Evolutionary conservation across 1,140 invertebrate genomes (phyloP).

Genomic region (Pseudomyrmex cubaensis): DNA sequence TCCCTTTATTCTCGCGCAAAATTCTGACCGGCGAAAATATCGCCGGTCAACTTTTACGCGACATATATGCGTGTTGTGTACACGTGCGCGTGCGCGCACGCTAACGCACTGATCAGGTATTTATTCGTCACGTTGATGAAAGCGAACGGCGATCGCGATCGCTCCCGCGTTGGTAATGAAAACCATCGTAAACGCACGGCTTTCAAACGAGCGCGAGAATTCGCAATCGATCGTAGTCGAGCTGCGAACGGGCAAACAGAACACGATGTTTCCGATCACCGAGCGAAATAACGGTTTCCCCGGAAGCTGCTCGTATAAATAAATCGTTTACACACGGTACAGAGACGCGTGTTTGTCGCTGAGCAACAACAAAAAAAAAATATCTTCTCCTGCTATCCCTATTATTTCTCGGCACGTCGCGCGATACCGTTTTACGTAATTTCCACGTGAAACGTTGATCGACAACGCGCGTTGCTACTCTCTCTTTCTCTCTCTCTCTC

Average conservation of each 20-base stretch:
- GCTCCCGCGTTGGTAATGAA: constrained; percentile 25
- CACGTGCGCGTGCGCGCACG: not conserved
- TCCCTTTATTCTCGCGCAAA: constrained; percentile 46
- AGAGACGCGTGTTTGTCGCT: constrained; percentile 24
- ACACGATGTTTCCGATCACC: constrained; percentile 41
- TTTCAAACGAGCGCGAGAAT: not conserved
- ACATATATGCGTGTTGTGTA: too few species aligned
- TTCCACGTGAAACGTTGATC: constrained; percentile 22
- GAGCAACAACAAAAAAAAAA: constrained; percentile 5
- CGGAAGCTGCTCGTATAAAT: constrained; percentile 52
- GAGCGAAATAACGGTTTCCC: constrained; percentile 46
- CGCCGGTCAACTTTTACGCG: constrained; percentile 13
- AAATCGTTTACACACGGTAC: constrained; percentile 58
- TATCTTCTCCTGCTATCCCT: not conserved
- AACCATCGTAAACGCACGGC: constrained; percentile 41
- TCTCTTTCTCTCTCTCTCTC: not conserved
- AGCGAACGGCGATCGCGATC: constrained; percentile 21
- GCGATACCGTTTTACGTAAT: constrained; percentile 50
- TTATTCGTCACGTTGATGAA: constrained; percentile 47
- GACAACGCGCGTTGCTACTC: not conserved
- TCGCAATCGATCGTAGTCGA: constrained; percentile 19
- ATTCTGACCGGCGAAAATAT: constrained; percentile 13
- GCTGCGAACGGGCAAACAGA: constrained; percentile 42
- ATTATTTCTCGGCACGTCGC: constrained; percentile 42
- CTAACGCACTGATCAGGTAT: constrained; percentile 34